Conservation (phyloP, 2,113 vertebrate genomes). For the Agapornis roseicollis region DNA sequence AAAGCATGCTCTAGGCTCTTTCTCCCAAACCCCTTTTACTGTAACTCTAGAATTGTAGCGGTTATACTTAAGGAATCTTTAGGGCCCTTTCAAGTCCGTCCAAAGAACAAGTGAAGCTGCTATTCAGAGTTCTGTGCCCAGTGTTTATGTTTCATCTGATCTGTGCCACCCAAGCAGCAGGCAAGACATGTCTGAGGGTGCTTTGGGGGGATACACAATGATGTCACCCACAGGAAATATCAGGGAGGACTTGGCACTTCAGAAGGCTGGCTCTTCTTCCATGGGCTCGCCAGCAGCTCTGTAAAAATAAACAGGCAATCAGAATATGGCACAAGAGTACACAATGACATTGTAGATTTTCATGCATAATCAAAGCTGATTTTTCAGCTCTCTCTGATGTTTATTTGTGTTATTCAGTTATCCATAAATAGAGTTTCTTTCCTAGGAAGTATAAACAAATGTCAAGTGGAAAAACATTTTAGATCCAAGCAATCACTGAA, state of each 20-base stretch:
- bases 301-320: constrained; percentile 99
- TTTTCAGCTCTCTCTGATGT: constrained; percentile 89
- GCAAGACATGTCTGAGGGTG: constrained; percentile 90
- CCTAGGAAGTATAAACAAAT: constrained; percentile 94
- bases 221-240: constrained; percentile 95
- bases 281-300: constrained; percentile 89
- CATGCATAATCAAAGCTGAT: constrained; percentile 96
- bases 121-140: constrained; percentile 79
- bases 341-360: constrained; percentile 93
- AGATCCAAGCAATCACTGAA: constrained; percentile 85
- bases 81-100: constrained; percentile 78
- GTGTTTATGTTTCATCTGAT: constrained; percentile 84
- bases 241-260: constrained; percentile 89
- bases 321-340: constrained; percentile 89
- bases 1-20: constrained; percentile 68
- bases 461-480: constrained; percentile 88
- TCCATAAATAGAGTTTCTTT: constrained; percentile 95
- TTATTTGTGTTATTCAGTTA: constrained; percentile 96
- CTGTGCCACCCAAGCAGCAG: constrained; percentile 94
- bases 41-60: constrained; percentile 76
- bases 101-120: constrained; percentile 81
- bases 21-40: constrained; percentile 66
- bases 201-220: constrained; percentile 89
- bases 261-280: constrained; percentile 84
- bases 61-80: constrained; percentile 76